Percentiles rank a stretch among this genome's conserved stretches.
phyloP scores from a whole-genome alignment of 2,888 invertebrate species.

The Orchesellides sinensis region DNA sequence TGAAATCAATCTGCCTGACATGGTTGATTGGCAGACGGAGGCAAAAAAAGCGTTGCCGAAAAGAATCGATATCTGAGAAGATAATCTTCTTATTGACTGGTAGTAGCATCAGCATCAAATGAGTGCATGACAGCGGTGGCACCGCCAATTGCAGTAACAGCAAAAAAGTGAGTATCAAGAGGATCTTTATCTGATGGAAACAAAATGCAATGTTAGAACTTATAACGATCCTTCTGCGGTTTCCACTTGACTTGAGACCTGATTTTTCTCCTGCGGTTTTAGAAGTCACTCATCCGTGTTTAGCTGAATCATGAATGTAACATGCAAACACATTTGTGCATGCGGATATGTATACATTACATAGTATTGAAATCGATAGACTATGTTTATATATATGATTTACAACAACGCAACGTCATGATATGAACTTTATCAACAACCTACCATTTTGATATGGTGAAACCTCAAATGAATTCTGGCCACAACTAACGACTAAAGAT shows the following conservation, averaged over 20 bases:
- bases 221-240: conserved; percentile 38
- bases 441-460: not conserved
- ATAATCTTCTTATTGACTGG: conserved; percentile 17
- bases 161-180: no score
- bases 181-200: no score
- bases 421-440: no score
- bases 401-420: no score
- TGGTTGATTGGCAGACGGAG: conserved; percentile 42
- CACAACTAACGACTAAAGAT: not conserved
- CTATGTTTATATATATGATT: not conserved
- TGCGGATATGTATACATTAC: not conserved
- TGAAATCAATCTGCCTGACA: conserved; percentile 47
- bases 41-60: conserved; percentile 9
- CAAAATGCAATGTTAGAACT: no score
- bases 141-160: no score
- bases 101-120: no score
- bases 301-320: not conserved
- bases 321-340: not conserved
- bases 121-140: no score
- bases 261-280: conserved; percentile 52
- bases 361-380: not conserved
- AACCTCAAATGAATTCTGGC: conserved; percentile 20
- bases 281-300: conserved; percentile 13
- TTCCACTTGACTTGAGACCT: conserved; percentile 56
- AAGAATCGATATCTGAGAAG: conserved; percentile 36